Conservation (phyloP, 2,113 vertebrate genomes). For the Dolichallabes microphthalmus region DNA sequence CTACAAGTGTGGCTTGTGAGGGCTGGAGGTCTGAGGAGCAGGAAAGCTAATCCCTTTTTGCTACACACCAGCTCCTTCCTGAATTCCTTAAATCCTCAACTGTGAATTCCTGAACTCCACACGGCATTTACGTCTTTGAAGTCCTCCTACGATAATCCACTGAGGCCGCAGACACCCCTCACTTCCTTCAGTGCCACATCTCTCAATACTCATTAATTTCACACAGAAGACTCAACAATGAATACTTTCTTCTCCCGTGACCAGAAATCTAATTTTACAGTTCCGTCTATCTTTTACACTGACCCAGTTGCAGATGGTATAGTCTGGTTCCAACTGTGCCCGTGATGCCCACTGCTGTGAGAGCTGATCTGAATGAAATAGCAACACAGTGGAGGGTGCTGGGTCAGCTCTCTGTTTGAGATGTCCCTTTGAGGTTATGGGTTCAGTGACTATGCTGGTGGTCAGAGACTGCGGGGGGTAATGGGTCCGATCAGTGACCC, state of each 20-base stretch:
- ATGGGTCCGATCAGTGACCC: slow-evolving; percentile 44
- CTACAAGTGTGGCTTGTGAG: neutral
- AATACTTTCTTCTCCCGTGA: slow-evolving; percentile 10
- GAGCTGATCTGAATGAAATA: slow-evolving; percentile 17
- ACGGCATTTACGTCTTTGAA: slow-evolving; percentile 44
- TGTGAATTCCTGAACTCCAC: slow-evolving; percentile 44
- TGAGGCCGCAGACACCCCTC: slow-evolving; percentile 37
- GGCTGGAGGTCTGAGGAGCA: slow-evolving; percentile 3
- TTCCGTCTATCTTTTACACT: slow-evolving; percentile 5
- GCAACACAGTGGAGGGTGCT: slow-evolving; percentile 21
- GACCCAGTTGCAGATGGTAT: slow-evolving; percentile 30
- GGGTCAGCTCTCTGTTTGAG: slow-evolving; percentile 23
- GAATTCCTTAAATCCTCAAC: slow-evolving; percentile 14
- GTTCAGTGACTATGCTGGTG: slow-evolving; percentile 43
- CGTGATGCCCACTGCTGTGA: slow-evolving; percentile 19
- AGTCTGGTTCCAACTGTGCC: slow-evolving; percentile 3
- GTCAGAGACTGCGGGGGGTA: slow-evolving; percentile 40
- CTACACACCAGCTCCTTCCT: slow-evolving; percentile 16
- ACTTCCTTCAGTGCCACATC: slow-evolving; percentile 24
- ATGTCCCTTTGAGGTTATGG: slow-evolving; percentile 35
- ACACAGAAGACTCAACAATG: slow-evolving; percentile 39
- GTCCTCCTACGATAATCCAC: slow-evolving; percentile 31
- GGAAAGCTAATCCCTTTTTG: slow-evolving; percentile 16
- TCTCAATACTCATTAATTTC: slow-evolving; percentile 40
- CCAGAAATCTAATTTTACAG: slow-evolving; percentile 7